These are phyloP conservation scores for Brachyopa scutellaris DNA, from an alignment of 2,888 invertebrate genomes.

Conservation along the genomic window DNA sequence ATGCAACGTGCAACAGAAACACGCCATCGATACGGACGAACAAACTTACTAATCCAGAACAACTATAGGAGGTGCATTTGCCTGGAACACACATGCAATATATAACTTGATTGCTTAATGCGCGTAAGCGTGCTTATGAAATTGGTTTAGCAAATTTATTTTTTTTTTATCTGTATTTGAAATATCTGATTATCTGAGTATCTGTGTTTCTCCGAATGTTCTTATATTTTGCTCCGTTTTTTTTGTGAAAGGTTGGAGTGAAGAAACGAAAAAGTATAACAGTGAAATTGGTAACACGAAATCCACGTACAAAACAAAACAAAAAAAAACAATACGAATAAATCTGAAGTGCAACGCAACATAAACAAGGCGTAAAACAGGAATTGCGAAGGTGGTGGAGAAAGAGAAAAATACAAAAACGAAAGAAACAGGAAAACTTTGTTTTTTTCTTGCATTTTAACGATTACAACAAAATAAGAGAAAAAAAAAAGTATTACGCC, in stretches of 20 bases:
- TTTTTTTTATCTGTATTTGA: background rate
- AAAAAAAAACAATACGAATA: too few species aligned
- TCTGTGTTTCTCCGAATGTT: background rate
- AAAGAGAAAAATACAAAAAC: background rate
- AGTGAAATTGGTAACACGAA: slow-evolving; percentile 5
- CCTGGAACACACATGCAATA: slow-evolving; percentile 65
- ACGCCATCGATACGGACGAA: slow-evolving; percentile 39
- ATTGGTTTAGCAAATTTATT: slow-evolving; percentile 46
- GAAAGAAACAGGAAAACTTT: slow-evolving; percentile 22
- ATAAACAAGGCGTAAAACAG: background rate
- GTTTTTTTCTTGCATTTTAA: background rate
- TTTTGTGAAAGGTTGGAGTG: slow-evolving; percentile 40
- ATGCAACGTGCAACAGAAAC: too few species aligned
- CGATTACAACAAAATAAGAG: too few species aligned
- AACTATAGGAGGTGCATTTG: slow-evolving; percentile 44
- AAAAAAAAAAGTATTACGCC: slow-evolving; percentile 15
- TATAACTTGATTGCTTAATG: slow-evolving; percentile 50
- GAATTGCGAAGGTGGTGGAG: background rate
- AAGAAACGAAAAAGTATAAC: background rate
- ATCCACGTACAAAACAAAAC: background rate
- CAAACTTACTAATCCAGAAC: slow-evolving; percentile 38
- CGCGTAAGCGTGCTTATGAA: slow-evolving; percentile 60
- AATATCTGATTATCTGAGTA: background rate
- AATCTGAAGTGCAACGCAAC: too few species aligned
- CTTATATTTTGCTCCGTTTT: background rate